Evolutionary conservation across 2,888 invertebrate genomes (phyloP), one percentile per base, ranked within the genome.

Genomic region (Epinotia nisella): DNA sequence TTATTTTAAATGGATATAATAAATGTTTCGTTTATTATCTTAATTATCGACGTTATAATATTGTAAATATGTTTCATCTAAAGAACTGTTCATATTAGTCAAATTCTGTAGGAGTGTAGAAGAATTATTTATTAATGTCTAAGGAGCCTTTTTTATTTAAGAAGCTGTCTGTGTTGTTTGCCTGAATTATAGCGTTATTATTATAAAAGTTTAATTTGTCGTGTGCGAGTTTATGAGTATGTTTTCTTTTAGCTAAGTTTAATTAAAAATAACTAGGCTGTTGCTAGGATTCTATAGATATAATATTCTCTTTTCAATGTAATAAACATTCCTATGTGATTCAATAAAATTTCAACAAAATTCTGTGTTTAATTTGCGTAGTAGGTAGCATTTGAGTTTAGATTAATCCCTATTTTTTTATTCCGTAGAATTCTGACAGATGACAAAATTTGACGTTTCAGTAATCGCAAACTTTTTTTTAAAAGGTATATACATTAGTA

Each of bases 281-380:
- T 75, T 75, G 66, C 60, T 67, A 70, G 55, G 65, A 59, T 64
- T 62, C 11, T 61, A 70, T 70, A 71, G 53, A 62, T 68, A 45
- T 67, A 9, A 9, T 73, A 73, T 73, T 59, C 17, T 70, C 61
- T 56, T 67, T 67, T 67, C 59, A 17, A 70, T 74, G 65, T 76
- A 62, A 69, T 74, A 68, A 71, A 74, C 76, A 76, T 75, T 76
- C 76, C 76, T 70, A 70, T 69, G 75, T 68, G 72, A 74, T 69
- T 70, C 60, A 77, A 70, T 74, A 76, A 77, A 77, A 51, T 70
- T 74, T 74, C 71, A 73, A 21, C 67, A 49, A 41, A 61, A 66
- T 24, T 24, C 19, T 39, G 41, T 61, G 60, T 69, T 70, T 66
- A 35, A 39, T 66, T 65, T 55, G 35, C 13, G 17, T 35, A 13